phyloP scores from a whole-genome alignment of 2,113 vertebrate genomes.

The Alosa alosa region DNA sequence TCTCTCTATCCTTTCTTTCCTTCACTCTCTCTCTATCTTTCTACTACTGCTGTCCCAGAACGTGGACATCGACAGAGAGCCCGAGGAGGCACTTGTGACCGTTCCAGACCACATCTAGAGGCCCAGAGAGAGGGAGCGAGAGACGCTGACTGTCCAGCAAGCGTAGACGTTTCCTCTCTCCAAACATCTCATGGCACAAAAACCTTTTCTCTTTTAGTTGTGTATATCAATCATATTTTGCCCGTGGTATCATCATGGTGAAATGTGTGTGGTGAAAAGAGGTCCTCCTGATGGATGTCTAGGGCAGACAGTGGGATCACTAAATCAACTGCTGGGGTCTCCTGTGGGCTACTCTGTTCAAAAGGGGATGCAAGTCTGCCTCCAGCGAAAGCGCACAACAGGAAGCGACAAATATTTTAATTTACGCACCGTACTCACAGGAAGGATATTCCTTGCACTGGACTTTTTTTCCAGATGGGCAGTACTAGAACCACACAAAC shows the following conservation, averaged over 20 bases:
- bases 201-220: not conserved
- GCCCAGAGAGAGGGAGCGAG: not conserved
- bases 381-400: not conserved
- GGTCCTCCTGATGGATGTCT: not conserved
- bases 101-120: constrained; percentile 71
- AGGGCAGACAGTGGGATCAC: not conserved
- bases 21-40: not conserved
- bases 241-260: not conserved
- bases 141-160: not conserved
- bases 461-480: not conserved
- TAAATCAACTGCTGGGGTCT: not conserved
- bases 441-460: not conserved
- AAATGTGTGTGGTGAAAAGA: not conserved
- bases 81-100: constrained; percentile 74
- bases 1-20: not conserved
- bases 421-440: not conserved
- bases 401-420: not conserved
- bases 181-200: not conserved
- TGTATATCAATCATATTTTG: not conserved
- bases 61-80: constrained; percentile 76
- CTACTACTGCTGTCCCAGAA: constrained; percentile 63
- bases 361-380: not conserved
- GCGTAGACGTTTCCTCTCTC: not conserved
- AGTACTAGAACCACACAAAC: not conserved
- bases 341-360: not conserved